phyloP scores from a whole-genome alignment of 2,888 invertebrate genomes.

The Carabus problematicus region DNA sequence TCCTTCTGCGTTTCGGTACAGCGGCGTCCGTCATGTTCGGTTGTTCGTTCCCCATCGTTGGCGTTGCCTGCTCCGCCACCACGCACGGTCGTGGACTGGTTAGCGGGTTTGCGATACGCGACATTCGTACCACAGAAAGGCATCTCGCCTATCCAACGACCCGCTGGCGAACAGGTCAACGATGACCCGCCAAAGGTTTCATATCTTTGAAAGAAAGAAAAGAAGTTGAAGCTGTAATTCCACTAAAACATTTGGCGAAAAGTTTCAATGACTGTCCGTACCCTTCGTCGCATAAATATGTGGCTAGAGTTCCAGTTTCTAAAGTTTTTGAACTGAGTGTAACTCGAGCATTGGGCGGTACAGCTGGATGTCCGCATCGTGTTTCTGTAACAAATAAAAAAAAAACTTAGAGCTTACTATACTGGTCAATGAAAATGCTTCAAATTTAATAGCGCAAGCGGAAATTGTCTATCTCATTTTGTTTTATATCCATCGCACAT shows the following conservation, averaged over 20 bases:
- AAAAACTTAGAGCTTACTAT: not conserved
- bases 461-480: no score
- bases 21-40: conserved; percentile 85
- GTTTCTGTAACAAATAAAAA: conserved; percentile 55
- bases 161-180: conserved; percentile 73
- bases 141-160: conserved; percentile 80
- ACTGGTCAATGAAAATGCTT: no score
- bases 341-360: conserved; percentile 83
- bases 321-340: conserved; percentile 66
- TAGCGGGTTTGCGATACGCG: conserved; percentile 84
- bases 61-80: conserved; percentile 84
- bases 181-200: conserved; percentile 82
- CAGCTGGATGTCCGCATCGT: conserved; percentile 83
- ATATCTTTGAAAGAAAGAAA: conserved; percentile 59
- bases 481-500: no score
- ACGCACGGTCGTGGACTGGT: conserved; percentile 88
- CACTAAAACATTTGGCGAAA: no score
- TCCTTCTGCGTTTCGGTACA: conserved; percentile 91
- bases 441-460: no score
- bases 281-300: conserved; percentile 83
- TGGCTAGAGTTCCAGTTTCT: conserved; percentile 69
- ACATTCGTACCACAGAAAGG: conserved; percentile 91
- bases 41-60: conserved; percentile 84
- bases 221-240: not conserved
- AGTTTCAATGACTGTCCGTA: conserved; percentile 52